phyloP scores from a whole-genome alignment of 2,113 vertebrate species.

The Scomber colias region DNA sequence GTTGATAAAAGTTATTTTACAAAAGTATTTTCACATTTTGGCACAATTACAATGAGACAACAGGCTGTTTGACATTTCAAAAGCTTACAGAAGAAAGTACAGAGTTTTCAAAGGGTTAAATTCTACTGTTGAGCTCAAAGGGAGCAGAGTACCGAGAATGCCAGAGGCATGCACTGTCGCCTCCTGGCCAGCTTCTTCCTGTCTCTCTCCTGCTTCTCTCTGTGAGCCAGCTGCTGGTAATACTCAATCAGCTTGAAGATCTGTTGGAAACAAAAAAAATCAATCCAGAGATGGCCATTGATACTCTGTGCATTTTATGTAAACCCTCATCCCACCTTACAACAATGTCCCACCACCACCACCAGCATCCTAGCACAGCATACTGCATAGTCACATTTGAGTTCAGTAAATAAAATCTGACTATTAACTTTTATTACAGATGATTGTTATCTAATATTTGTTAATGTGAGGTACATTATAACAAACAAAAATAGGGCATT shows the following conservation, averaged over 20 bases:
- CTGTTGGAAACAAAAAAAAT: constrained; percentile 77
- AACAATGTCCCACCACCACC: neutral
- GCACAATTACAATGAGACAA: neutral
- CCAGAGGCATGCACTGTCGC: constrained; percentile 94
- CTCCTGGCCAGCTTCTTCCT: constrained; percentile 96
- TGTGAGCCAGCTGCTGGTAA: constrained; percentile 97
- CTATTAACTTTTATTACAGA: too few species aligned
- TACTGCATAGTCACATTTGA: neutral
- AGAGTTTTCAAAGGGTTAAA: constrained; percentile 2
- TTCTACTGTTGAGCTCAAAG: constrained; percentile 5
- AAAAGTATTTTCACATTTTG: neutral
- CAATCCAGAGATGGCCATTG: neutral
- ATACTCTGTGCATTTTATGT: neutral
- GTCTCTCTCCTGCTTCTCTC: constrained; percentile 97
- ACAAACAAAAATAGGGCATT: neutral
- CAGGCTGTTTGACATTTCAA: constrained; percentile 27
- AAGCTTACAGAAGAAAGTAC: constrained; percentile 5
- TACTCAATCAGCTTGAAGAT: constrained; percentile 98
- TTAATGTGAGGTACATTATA: neutral
- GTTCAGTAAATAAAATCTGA: too few species aligned
- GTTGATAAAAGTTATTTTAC: neutral
- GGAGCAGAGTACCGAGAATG: constrained; percentile 91
- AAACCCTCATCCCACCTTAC: too few species aligned
- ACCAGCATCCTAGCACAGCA: too few species aligned
- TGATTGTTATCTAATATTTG: too few species aligned